Evolutionary conservation across 2,113 vertebrate genomes (phyloP).

Genomic region (Ia io): DNA sequence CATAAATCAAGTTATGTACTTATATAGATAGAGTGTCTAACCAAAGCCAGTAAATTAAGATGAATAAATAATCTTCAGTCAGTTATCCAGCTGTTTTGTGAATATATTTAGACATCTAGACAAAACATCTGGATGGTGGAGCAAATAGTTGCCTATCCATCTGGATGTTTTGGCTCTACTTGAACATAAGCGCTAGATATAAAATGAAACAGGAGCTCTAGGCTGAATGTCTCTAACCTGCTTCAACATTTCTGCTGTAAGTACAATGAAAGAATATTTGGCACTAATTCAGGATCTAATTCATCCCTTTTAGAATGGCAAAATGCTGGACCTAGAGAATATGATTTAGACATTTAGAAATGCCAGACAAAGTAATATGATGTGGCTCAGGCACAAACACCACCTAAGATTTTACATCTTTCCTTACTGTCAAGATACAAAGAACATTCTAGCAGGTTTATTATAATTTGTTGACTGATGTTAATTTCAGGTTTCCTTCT

Average conservation of each 20-base stretch:
- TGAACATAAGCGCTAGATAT: background rate
- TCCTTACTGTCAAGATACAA: background rate
- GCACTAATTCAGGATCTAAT: background rate
- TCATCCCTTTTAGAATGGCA: background rate
- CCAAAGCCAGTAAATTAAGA: constrained; percentile 36
- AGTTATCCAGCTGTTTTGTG: constrained; percentile 33
- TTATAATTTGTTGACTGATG: background rate
- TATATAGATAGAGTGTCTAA: background rate
- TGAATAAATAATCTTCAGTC: constrained; percentile 23
- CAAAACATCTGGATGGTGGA: constrained; percentile 31
- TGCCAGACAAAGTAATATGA: background rate
- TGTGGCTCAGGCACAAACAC: background rate
- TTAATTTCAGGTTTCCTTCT: constrained; percentile 34
- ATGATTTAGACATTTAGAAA: background rate
- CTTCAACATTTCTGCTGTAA: background rate
- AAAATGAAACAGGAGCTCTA: constrained; percentile 16
- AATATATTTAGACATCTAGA: constrained; percentile 33
- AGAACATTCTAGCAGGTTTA: constrained; percentile 14
- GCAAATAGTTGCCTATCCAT: background rate
- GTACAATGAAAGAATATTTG: background rate
- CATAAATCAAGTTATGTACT: constrained; percentile 49
- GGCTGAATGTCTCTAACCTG: background rate
- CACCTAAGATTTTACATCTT: background rate
- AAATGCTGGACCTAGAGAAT: background rate
- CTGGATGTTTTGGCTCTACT: constrained; percentile 13